Conservation (phyloP, 2,797 vertebrate species). For the Rhinoraja longicauda region DNA sequence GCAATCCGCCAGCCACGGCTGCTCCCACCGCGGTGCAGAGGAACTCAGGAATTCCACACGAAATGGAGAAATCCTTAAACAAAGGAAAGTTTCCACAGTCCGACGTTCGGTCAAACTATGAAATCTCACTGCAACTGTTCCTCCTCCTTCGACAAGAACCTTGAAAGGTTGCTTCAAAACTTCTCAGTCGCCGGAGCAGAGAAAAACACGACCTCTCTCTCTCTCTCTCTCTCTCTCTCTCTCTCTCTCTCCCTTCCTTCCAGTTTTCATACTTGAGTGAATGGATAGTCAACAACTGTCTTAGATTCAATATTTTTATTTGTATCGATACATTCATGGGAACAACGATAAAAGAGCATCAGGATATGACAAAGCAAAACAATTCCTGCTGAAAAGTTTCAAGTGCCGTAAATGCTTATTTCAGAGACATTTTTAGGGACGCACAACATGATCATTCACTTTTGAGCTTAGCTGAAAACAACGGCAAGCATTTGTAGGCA, state of each 20-base stretch:
- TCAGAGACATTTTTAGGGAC: not conserved
- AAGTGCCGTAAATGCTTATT: not conserved
- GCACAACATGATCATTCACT: not conserved
- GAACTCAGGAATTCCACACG: too few species aligned
- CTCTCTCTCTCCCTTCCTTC: too few species aligned
- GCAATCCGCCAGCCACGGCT: too few species aligned
- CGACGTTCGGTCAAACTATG: too few species aligned
- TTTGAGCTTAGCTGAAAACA: not conserved
- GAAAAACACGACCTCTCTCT: too few species aligned
- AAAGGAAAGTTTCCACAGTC: too few species aligned
- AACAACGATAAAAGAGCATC: not conserved
- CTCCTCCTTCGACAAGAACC: too few species aligned
- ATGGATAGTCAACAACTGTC: not conserved
- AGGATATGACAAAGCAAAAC: not conserved
- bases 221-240: not conserved
- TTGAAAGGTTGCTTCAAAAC: not conserved
- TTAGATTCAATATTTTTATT: not conserved
- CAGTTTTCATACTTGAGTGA: too few species aligned
- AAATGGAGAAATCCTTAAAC: too few species aligned
- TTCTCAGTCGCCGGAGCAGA: too few species aligned
- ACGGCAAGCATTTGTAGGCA: not conserved
- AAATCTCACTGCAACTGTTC: too few species aligned
- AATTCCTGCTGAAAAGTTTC: not conserved
- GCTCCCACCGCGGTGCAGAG: too few species aligned
- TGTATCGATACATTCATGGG: not conserved